Conservation (phyloP, 1,140 invertebrate genomes). For the Drosophila dunni region DNA sequence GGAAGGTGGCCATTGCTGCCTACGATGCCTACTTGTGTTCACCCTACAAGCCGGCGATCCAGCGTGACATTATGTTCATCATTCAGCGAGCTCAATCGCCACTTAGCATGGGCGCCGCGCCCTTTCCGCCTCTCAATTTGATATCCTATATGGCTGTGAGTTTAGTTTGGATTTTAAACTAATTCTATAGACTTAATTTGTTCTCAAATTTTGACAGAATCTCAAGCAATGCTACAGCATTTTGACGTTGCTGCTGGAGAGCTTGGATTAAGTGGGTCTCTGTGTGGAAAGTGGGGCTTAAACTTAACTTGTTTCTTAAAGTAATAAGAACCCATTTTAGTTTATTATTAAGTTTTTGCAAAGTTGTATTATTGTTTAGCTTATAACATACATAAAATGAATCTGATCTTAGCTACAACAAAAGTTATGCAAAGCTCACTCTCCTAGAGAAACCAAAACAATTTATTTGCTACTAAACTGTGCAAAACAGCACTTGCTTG, state of each 20-base stretch:
- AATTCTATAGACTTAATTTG: too few species aligned
- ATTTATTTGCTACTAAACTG: too few species aligned
- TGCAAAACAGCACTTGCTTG: background rate
- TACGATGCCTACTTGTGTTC: conserved; percentile 50
- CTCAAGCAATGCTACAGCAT: conserved; percentile 64
- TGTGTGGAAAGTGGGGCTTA: background rate
- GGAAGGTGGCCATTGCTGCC: conserved; percentile 44
- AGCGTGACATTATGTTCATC: conserved; percentile 42
- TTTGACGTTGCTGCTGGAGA: conserved; percentile 53
- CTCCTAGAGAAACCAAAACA: too few species aligned
- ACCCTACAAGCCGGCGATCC: background rate
- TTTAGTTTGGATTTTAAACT: background rate
- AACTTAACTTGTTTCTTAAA: too few species aligned
- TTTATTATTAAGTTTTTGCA: too few species aligned
- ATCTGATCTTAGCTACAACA: too few species aligned
- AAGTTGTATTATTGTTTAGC: too few species aligned
- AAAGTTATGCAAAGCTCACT: too few species aligned
- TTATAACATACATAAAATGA: too few species aligned
- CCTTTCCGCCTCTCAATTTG: conserved; percentile 56
- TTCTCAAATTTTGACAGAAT: conserved; percentile 31
- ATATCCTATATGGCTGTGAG: conserved; percentile 55
- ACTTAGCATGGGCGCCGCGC: conserved; percentile 25
- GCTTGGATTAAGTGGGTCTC: conserved; percentile 37
- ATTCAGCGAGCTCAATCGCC: conserved; percentile 46
- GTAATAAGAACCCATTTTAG: too few species aligned